These are phyloP conservation scores for Chaetophractus vellerosus DNA, from an alignment of 2,797 vertebrate genomes.

Conservation along the genomic window DNA sequence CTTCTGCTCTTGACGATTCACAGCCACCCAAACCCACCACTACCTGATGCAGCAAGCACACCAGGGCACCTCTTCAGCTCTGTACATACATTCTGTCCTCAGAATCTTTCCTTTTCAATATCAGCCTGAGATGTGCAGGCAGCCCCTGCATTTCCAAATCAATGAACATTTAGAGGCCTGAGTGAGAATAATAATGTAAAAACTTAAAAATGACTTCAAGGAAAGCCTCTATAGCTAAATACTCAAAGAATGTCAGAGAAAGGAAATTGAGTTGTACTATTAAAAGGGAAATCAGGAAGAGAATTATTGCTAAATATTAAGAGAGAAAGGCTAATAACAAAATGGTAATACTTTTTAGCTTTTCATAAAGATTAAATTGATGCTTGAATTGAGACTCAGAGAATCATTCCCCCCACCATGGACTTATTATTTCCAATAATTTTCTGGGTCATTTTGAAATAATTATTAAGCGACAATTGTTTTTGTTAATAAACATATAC, in stretches of 20 bases:
- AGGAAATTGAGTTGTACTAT: background rate
- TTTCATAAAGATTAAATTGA: constrained; percentile 14
- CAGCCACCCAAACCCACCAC: background rate
- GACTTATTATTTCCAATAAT: constrained; percentile 4
- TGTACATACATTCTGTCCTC: background rate
- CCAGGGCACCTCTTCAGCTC: background rate
- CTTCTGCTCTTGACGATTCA: background rate
- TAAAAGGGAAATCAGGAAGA: background rate
- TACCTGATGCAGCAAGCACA: background rate
- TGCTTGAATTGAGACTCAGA: constrained; percentile 22
- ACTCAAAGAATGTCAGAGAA: background rate
- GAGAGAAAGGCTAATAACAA: background rate
- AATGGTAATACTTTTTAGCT: background rate
- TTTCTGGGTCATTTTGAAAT: constrained; percentile 45
- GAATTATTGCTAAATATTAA: background rate
- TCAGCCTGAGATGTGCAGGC: background rate
- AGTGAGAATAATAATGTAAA: background rate
- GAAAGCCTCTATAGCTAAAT: background rate
- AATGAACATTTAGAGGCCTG: background rate
- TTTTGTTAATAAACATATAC: background rate
- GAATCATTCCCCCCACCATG: background rate
- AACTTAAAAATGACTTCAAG: background rate
- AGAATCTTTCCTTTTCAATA: background rate
- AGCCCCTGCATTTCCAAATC: constrained; percentile 22
- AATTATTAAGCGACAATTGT: background rate